Percentiles rank a stretch among this genome's conserved stretches.
Conservation (phyloP, 2,888 invertebrate species). For the Mythimna albipuncta region DNA sequence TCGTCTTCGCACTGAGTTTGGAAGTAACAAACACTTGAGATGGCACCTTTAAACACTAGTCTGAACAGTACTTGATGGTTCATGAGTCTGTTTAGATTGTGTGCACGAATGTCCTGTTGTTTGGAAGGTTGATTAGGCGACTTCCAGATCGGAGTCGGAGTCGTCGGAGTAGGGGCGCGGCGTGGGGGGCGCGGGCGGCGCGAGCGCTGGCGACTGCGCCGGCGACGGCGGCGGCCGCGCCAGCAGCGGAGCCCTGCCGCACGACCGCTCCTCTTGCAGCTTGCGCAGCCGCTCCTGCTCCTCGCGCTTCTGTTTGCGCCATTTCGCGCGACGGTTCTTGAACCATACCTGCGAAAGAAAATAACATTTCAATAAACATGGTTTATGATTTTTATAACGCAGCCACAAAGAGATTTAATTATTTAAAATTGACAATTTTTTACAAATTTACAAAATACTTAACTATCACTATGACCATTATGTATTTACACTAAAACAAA, state of each 20-base stretch:
- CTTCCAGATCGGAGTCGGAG: slow-evolving; percentile 95
- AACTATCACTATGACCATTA: no score
- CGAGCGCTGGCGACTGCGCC: slow-evolving; percentile 71
- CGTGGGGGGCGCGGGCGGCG: slow-evolving; percentile 76
- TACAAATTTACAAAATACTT: no score
- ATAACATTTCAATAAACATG: slow-evolving; percentile 3
- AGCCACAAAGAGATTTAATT: no score
- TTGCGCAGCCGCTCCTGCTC: slow-evolving; percentile 95
- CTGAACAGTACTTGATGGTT: slow-evolving; percentile 33
- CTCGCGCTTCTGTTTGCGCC: slow-evolving; percentile 98
- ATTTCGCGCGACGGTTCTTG: slow-evolving; percentile 98
- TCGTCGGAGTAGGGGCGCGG: slow-evolving; percentile 91
- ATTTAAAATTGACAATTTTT: no score
- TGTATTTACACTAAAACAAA: no score
- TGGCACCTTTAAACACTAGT: slow-evolving; percentile 33
- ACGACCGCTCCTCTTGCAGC: slow-evolving; percentile 94
- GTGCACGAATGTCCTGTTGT: slow-evolving; percentile 23
- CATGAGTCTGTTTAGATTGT: slow-evolving; percentile 25
- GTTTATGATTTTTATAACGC: no score
- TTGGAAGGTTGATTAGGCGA: slow-evolving; percentile 90
- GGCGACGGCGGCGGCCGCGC: slow-evolving; percentile 73
- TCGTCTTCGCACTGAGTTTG: slow-evolving; percentile 39
- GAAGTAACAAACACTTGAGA: slow-evolving; percentile 42
- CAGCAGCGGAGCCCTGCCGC: slow-evolving; percentile 82
- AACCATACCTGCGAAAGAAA: slow-evolving; percentile 96